Conservation (phyloP, 2,888 invertebrate species). For the Diarsia mendica region DNA sequence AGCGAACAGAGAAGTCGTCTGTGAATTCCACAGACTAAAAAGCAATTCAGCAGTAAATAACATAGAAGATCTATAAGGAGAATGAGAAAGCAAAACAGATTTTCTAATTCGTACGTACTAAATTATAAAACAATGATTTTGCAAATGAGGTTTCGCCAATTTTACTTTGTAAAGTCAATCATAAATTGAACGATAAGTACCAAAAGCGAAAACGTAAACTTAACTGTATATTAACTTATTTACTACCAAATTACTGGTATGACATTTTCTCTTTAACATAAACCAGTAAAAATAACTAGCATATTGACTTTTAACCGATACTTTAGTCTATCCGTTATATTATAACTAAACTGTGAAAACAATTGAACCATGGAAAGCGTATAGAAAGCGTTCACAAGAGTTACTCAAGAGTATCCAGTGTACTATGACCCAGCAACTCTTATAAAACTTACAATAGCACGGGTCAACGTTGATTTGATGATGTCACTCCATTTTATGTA, state of each 20-base stretch:
- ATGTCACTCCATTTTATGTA: constrained; percentile 4
- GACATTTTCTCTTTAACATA: constrained; percentile 5
- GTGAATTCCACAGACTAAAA: too few species aligned
- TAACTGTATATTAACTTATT: neutral
- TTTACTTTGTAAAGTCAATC: neutral
- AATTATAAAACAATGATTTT: neutral
- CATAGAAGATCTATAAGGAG: too few species aligned
- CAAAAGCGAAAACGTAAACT: neutral
- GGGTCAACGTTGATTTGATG: constrained; percentile 38
- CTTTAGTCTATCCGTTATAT: constrained; percentile 50
- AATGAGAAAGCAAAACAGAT: too few species aligned
- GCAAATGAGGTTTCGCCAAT: neutral
- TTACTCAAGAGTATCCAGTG: constrained; percentile 58
- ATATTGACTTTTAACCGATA: constrained; percentile 34
- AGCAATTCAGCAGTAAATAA: too few species aligned
- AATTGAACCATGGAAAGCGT: constrained; percentile 87
- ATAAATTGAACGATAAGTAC: neutral
- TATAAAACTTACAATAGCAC: constrained; percentile 9
- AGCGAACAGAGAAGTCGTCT: too few species aligned
- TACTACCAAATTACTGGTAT: constrained; percentile 13
- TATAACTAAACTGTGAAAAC: constrained; percentile 74
- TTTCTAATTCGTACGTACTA: too few species aligned
- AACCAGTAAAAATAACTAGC: constrained; percentile 12
- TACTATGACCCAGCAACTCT: constrained; percentile 57
- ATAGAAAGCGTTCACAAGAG: constrained; percentile 84